These are phyloP conservation scores for Halictus rubicundus DNA, from an alignment of 1,140 invertebrate species.

Conservation along the genomic window DNA sequence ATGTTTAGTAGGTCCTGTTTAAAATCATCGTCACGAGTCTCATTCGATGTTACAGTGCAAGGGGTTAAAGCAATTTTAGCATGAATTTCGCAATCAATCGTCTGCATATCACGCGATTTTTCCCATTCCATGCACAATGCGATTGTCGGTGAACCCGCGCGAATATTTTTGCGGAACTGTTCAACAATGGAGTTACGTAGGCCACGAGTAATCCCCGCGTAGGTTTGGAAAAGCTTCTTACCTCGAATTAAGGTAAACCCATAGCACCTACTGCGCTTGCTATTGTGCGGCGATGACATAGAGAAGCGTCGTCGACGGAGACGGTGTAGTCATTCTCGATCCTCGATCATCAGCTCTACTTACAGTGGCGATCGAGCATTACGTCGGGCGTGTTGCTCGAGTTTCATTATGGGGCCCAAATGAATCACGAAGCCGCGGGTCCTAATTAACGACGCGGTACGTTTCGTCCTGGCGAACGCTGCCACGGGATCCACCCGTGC, in stretches of 20 bases:
- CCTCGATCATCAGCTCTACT: conserved; percentile 24
- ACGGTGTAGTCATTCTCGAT: background rate
- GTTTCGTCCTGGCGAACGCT: conserved; percentile 42
- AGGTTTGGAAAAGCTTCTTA: conserved; percentile 44
- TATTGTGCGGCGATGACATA: conserved; percentile 35
- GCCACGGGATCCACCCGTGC: conserved; percentile 22
- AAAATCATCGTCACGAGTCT: too few relatives aligned
- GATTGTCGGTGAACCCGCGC: background rate
- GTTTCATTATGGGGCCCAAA: conserved; percentile 67
- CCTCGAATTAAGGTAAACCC: conserved; percentile 32
- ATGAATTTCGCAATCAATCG: too few relatives aligned
- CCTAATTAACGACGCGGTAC: conserved; percentile 71
- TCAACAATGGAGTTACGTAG: conserved; percentile 33
- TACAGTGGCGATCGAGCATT: conserved; percentile 7
- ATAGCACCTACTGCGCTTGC: conserved; percentile 23
- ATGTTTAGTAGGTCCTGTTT: too few relatives aligned
- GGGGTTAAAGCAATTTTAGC: too few relatives aligned
- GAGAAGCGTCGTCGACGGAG: background rate
- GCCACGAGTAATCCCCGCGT: conserved; percentile 34
- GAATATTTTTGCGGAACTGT: conserved; percentile 16
- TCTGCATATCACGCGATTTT: too few relatives aligned
- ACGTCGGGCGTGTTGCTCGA: conserved; percentile 58
- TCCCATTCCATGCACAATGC: background rate
- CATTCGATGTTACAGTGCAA: too few relatives aligned
- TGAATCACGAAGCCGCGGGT: conserved; percentile 65